A percentile compares a stretch with the other conserved stretches of the same genome.
Conservation (phyloP, 2,113 vertebrate species). For the Rana temporaria region DNA sequence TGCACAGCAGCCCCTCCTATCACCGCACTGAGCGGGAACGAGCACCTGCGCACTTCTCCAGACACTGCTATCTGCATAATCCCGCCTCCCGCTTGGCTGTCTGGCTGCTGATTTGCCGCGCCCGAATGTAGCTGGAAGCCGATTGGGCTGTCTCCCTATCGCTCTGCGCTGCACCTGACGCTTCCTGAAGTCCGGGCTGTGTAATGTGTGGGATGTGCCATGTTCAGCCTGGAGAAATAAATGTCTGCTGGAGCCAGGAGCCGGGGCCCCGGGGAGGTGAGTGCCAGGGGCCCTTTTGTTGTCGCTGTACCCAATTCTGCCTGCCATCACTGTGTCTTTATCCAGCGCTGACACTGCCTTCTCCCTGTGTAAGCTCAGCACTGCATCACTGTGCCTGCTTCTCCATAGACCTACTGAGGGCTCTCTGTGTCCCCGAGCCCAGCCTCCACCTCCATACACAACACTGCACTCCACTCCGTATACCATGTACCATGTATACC, state of each 20-base stretch:
- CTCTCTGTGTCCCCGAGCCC: too few relatives aligned
- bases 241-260: neutral
- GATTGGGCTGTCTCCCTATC: constrained; percentile 57
- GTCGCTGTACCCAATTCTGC: neutral
- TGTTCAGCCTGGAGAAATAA: constrained; percentile 24
- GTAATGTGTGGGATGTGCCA: constrained; percentile 56
- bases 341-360: neutral
- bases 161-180: constrained; percentile 59
- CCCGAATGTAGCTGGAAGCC: neutral
- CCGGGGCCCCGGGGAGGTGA: constrained; percentile 20
- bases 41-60: constrained; percentile 48
- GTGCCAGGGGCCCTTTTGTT: neutral
- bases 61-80: constrained; percentile 12
- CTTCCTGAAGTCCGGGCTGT: constrained; percentile 57
- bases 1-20: neutral
- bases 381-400: too few relatives aligned
- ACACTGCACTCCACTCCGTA: too few relatives aligned
- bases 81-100: neutral
- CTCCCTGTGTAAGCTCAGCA: neutral
- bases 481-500: too few relatives aligned
- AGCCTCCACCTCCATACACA: too few relatives aligned
- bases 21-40: neutral
- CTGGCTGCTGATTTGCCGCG: neutral
- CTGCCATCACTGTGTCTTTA: neutral
- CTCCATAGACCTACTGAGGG: too few relatives aligned